Base-by-base conservation (phyloP, 2,113 vertebrate species). In the Parotia lawesii region DNA sequence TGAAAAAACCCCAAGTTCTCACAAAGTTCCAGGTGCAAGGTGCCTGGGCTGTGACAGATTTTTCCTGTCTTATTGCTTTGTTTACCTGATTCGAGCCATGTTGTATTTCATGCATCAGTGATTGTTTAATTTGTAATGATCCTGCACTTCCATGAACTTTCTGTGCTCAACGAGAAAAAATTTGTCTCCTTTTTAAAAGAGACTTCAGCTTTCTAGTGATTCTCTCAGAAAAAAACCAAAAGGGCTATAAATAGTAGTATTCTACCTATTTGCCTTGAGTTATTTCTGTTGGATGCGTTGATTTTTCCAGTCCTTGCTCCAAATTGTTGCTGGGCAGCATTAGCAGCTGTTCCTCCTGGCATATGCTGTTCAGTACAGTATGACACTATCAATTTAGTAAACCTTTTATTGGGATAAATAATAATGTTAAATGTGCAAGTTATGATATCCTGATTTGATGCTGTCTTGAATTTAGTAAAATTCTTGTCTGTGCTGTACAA, bases 171-270 rank as follows among this genome's bases (percentile, higher is more conserved):
- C 9, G 15, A 62, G 77, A 38, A 3, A 69, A 38, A 54, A 57
- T 5, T 18, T 50, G 4, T 38, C 54, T 45, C 28, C 13, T 37
- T 23, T n/a, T 38, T 38, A 15, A 21, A 60, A 37, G 10, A 11
- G 33, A 12, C 2, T 22, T 35, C 28, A 67, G n/a, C 62, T 76
- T 94, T 75, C 20, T 67, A 3, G 23, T 51, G 22, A 61, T 3
- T 11, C 11, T 71, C 4, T 7, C 22, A 70, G 11, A 6, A 4
- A 27, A 33, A 50, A 38, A 42, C 40, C 20, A 19, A 3, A 21
- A 3, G 1, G 1, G 6, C 13, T 54, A 17, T 67, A 29, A 67
- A 15, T 8, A 58, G 14, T 12, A 10, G 3, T 31, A 4, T 19
- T 54, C 9, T 66, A 14, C 10, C 3, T 45, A 1, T 51, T 64